A percentile compares a stretch with the other conserved stretches of the same genome.
Conservation (phyloP, 1,140 invertebrate genomes). For the Drosophila truncata region DNA sequence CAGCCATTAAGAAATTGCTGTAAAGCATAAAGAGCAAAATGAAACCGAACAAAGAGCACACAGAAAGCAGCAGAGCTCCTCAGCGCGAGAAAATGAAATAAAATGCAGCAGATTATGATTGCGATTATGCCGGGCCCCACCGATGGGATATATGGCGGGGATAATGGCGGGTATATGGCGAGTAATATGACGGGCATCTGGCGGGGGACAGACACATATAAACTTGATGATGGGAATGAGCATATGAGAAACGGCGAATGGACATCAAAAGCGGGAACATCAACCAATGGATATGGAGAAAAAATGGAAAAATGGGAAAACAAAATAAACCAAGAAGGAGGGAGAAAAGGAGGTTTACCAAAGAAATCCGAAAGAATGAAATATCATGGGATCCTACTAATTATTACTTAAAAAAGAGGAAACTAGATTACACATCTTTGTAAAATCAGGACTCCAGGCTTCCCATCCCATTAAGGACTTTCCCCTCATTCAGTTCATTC, state of each 20-base stretch:
- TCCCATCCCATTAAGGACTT: not conserved
- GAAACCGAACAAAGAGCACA: conserved; percentile 64
- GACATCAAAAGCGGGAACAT: conserved; percentile 23
- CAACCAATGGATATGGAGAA: conserved; percentile 10
- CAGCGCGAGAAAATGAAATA: conserved; percentile 82
- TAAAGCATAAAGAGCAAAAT: conserved; percentile 82
- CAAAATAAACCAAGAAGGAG: not conserved
- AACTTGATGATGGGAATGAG: conserved; percentile 53
- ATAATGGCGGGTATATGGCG: conserved; percentile 11
- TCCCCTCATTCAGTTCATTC: conserved; percentile 1
- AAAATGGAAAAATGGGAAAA: conserved; percentile 9
- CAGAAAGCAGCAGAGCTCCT: conserved; percentile 43
- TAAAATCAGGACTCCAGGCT: not conserved
- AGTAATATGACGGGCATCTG: not conserved
- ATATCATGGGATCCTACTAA: not conserved
- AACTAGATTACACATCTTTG: not conserved
- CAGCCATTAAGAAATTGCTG: conserved; percentile 82
- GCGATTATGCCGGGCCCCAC: conserved; percentile 68
- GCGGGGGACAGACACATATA: conserved; percentile 11
- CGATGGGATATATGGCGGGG: conserved; percentile 3
- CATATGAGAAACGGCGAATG: conserved; percentile 22
- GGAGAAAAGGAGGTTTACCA: not conserved
- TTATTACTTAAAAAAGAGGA: not conserved
- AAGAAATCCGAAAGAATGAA: not conserved
- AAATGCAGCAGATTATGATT: conserved; percentile 84